Conservation (phyloP, 2,113 vertebrate genomes). For the Colossoma macropomum region DNA sequence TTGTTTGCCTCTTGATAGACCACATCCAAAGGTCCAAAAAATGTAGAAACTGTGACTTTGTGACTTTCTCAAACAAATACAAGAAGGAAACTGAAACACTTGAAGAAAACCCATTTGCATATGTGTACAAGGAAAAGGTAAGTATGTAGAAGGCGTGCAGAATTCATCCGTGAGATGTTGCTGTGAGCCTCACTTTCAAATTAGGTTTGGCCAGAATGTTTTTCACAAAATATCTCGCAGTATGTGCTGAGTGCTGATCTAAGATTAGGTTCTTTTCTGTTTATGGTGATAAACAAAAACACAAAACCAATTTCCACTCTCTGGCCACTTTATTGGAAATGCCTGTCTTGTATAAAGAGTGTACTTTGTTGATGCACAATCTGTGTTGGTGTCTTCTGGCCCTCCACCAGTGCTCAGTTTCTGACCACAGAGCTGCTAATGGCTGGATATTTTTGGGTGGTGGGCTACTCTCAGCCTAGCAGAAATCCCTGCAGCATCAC, state of each 20-base stretch:
- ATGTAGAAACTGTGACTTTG: neutral
- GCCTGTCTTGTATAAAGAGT: too few species aligned
- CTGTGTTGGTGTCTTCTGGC: too few species aligned
- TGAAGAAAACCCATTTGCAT: slow-evolving; percentile 1
- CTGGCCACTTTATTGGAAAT: neutral
- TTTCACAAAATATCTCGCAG: neutral
- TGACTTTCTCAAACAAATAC: slow-evolving; percentile 3
- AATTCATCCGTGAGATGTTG: neutral
- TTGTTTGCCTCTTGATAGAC: slow-evolving; percentile 6
- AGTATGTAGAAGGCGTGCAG: slow-evolving; percentile 4
- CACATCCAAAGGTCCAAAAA: neutral
- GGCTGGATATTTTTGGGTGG: too few species aligned
- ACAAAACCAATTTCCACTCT: neutral
- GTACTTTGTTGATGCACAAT: neutral
- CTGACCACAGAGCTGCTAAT: too few species aligned
- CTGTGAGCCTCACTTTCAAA: neutral
- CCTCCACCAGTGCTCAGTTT: too few species aligned
- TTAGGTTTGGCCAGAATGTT: slow-evolving; percentile 43
- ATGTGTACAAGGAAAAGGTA: slow-evolving; percentile 23
- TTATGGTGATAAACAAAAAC: neutral
- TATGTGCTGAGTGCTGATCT: neutral
- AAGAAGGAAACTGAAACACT: neutral
- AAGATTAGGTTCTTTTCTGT: neutral
- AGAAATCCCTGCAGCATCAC: too few species aligned
- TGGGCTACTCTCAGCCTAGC: too few species aligned